These are phyloP conservation scores for Exocentrus adspersus DNA, from an alignment of 2,888 invertebrate genomes.

Conservation along the genomic window DNA sequence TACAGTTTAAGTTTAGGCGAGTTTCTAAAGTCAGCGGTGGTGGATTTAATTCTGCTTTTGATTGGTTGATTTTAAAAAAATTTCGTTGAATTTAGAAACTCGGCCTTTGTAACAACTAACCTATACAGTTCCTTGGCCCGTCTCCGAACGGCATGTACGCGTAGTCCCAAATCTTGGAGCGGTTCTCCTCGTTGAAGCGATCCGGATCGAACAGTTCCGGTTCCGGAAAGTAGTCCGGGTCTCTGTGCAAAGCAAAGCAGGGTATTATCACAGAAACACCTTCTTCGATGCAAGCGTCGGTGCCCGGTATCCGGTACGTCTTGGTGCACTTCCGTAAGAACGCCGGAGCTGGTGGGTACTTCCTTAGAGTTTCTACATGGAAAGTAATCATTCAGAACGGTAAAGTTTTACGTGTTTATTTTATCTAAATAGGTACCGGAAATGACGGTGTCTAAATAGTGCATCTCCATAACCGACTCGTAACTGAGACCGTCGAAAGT, in stretches of 20 bases:
- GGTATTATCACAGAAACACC: constrained; percentile 68
- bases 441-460: constrained; percentile 63
- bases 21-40: no score
- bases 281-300: constrained; percentile 64
- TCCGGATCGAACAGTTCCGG: constrained; percentile 70
- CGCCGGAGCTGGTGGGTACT: constrained; percentile 69
- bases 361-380: constrained; percentile 69
- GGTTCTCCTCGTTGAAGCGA: constrained; percentile 66
- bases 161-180: constrained; percentile 62
- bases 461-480: constrained; percentile 62
- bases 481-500: constrained; percentile 60
- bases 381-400: no score
- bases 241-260: constrained; percentile 68
- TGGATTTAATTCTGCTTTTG: no score
- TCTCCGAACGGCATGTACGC: constrained; percentile 69
- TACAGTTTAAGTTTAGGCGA: no score
- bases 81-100: no score
- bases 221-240: constrained; percentile 68
- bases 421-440: constrained; percentile 56
- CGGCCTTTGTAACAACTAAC: constrained; percentile 53
- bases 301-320: constrained; percentile 65
- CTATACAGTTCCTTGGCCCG: constrained; percentile 69
- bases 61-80: no score
- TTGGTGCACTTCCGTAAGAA: constrained; percentile 66
- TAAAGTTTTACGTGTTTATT: neutral